These are phyloP conservation scores for Electrona antarctica DNA, from an alignment of 2,113 vertebrate genomes.

Conservation along the genomic window DNA sequence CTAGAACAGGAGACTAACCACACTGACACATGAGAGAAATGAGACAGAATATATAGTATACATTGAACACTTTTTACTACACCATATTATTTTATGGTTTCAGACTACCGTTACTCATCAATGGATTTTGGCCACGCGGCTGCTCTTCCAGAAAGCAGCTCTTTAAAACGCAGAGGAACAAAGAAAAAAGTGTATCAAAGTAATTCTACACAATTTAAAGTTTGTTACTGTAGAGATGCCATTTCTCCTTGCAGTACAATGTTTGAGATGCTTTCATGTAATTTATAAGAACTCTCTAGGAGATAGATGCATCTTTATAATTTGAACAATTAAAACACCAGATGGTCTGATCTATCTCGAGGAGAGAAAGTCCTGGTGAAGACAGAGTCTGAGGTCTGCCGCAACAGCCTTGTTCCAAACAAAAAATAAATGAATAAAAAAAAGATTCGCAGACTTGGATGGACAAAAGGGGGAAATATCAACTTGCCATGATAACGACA, in stretches of 20 bases:
- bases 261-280: no score
- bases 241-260: no score
- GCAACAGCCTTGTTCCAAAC: conserved; percentile 7
- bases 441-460: neutral
- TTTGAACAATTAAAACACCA: neutral
- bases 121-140: neutral
- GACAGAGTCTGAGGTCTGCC: conserved; percentile 7
- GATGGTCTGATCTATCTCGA: neutral
- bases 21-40: no score
- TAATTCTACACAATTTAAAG: neutral
- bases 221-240: no score
- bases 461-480: conserved; percentile 6
- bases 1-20: no score
- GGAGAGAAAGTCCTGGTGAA: neutral
- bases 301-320: neutral
- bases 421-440: neutral
- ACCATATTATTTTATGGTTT: no score
- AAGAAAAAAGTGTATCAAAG: neutral
- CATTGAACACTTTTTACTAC: no score
- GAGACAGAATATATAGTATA: no score
- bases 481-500: conserved; percentile 1
- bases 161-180: no score
- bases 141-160: neutral
- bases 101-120: no score
- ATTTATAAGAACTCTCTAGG: no score